Evolutionary conservation across 2,888 invertebrate genomes (phyloP), one percentile per base, ranked within the genome.

Genomic region (Mimas tiliae): DNA sequence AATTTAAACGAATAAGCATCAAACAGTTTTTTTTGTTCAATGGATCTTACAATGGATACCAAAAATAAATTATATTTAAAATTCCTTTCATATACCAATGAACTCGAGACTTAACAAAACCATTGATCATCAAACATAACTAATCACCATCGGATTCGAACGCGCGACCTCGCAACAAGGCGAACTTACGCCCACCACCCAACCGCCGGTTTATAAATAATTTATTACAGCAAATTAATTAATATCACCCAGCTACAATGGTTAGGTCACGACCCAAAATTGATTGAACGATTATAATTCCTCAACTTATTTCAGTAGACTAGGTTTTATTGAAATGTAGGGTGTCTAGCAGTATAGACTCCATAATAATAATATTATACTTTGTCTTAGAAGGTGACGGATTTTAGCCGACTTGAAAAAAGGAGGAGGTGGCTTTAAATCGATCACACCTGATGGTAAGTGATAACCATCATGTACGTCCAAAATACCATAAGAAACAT

Each of bases 201-300:
- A 19, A 38, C 38, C 11, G 58, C 11, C 1, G 38, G 58, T 58
- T 58, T 38, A 58, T 58, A 58, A 58, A 58, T 58, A 42, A 58
- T 58, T 21, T 38, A 58, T 58, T 58, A 42, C 38, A 42, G 42
- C 58, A 38, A 38, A 58, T 58, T 19, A 58, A 58, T 58, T 58
- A 58, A 58, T 58, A 38, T 58, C 58, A 58, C 33, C 34, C 14
- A 19, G 12, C 16, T 58, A 38, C 38, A 58, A 7, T 38, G 55
- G 38, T 11, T 38, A 19, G 58, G 58, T 58, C 42, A 58, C 19
- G 58, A 58, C 58, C 58, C 58, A 42, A 53, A 53, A 33, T 38
- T 58, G 42, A 42, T 58, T 58, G 42, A 45, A 45, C 16, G 11
- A 19, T 58, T 11, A n/a, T 19, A 11, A 58, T 38, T 58, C 42